Evolutionary conservation across 2,113 vertebrate genomes (phyloP), one percentile per base, ranked within the genome.

Genomic region (Strigops habroptila): DNA sequence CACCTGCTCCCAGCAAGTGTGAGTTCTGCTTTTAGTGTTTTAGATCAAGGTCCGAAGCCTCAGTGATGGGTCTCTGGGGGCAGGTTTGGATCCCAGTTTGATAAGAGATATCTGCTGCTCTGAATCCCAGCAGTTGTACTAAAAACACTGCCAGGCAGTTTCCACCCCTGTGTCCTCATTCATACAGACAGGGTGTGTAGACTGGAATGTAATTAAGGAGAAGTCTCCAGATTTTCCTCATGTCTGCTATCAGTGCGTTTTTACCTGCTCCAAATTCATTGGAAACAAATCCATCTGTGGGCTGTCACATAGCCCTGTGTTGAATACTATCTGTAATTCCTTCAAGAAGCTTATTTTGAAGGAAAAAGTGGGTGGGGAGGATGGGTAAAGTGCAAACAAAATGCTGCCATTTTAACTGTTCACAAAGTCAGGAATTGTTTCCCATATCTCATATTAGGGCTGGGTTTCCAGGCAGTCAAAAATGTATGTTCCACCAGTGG

Each of bases 201-300:
- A 80, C 53, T 87, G 85, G 94, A 85, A 96, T 93, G 89, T 93
- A 96, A 96, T 91, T 90, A 80, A 46, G 75, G 51, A 91, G 82
- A 93, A 88, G 73, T 95, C 51, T 59, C 75, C 75, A 65, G 62
- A 44, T 87, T 83, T 82, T 78, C 82, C 85, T 71, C 59, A 10
- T 57, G 18, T 79, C 78, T 82, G 70, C 59, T 74, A 37, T 87
- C 78, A 19, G 53, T 41, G n/a, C 7, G 0, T 80, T 93, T 90
- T 82, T 76, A 82, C 67, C 67, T 92, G 90, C 69, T 59, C 48
- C 53, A 73, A 7, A 68, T 84, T 91, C n/a, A 30, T 85, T 73
- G 65, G 37, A 87, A 86, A 87, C 35, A 30, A 12, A 5, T 71
- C 60, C 60, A n/a, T 90, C 88, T 94, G 49, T 68, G 60, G 35